Base-by-base conservation (phyloP, 2,113 vertebrate genomes). In the Caranx ignobilis region DNA sequence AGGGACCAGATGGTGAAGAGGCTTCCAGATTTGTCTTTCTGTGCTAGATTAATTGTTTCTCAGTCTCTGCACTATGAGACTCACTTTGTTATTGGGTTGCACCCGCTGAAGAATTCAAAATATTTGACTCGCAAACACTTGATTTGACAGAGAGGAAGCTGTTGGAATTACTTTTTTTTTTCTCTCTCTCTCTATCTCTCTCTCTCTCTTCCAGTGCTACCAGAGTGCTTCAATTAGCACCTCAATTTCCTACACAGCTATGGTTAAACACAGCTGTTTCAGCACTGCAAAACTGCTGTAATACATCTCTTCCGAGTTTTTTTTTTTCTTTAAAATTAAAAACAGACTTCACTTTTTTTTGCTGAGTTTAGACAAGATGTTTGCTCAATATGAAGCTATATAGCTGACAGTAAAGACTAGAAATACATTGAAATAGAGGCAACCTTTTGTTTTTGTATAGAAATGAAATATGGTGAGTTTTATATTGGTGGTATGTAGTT, bases 1-100 rank as follows among this genome's bases (percentile, higher is more conserved):
- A 60, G 62, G 52, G 78, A 76, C 89, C 93, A 94, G 93, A 93
- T 94, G 93, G 90, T 48, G 50, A 39, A 60, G 81, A 86, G 59
- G 76, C 88, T 85, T 91, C 67, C 73, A 91, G 79, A 85, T 87
- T 63, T 88, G 83, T 85, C 77, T 89, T 71, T 81, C 61, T 73
- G 71, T 35, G 55, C 62, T 69, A 63, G 82, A 92, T 89, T 77
- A 86, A 92, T 91, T 84, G 87, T 89, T 90, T 88, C 75, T 81
- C 78, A 55, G 75, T 55, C 60, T 84, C 68, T 81, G 67, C 80
- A 45, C 82, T 39, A 84, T 39, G 66, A 86, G 82, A 78, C 73
- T 69, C 37, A 56, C 64, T 77, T 89, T 89, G 72, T 75, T 86
- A 76, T 84, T 74, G 66, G 48, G 66, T 81, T 75, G 21, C 61